Evolutionary conservation across 2,888 invertebrate species (phyloP), one percentile per base, ranked within the genome.

Genomic region (Aelia acuminata): DNA sequence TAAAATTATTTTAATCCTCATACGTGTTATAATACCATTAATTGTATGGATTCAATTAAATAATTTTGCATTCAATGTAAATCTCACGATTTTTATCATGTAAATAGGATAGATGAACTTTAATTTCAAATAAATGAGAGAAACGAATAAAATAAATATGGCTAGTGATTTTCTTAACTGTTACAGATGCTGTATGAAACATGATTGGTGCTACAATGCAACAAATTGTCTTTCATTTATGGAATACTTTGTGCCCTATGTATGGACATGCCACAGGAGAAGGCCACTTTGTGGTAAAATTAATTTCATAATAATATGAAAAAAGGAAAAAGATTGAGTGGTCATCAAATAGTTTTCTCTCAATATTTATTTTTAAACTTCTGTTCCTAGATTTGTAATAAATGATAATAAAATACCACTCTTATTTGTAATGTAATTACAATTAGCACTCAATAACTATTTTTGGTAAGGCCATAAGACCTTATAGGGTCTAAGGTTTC

Each of bases 181-280:
- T 91, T 92, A 70, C 93, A 96, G 96, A 91, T 98, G 97, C 92
- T 97, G 97, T 92, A 95, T 95, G 91, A 94, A 95, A 92, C 98
- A 98, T 92, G 97, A 98, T 92, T 94, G 95, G 92, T 98, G 98
- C 92, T 98, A 98, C 92, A 95, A 95, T 90, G 94, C 94, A 88
- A 95, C 96, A 88, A 95, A 95, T 91, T 97, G 97, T 91, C 96
- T 96, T 7, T 94, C 96, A 92, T 96, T 95, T 92, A 94, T 96
- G 31, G 96, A 96, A 89, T 98, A 98, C 93, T 95, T 97, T 91
- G 95, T 97, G 90, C 97, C 97, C 3, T 98, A 97, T 92, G 95
- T 96, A 91, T 98, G 97, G 97, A 96, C 95, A 91, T 98, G 98
- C 92, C 95, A 95, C 92, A 94, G 94, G 18, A 95, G 96, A 1